These are phyloP conservation scores for Cochlearius cochlearius DNA, from an alignment of 2,113 vertebrate species.

Conservation along the genomic window DNA sequence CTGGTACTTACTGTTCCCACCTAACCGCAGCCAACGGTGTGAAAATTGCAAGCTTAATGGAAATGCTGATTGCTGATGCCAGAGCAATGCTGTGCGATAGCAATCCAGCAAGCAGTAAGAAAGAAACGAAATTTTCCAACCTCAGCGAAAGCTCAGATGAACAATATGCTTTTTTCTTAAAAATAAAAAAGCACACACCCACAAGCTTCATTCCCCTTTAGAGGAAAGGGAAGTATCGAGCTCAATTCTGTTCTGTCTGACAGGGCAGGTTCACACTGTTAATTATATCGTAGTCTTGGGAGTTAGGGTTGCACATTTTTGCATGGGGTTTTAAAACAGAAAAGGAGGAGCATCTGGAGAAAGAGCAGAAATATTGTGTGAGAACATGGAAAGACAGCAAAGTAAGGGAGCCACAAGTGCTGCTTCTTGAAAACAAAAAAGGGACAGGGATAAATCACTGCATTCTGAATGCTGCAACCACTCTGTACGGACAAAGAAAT, in stretches of 20 bases:
- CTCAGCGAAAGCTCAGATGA: background rate
- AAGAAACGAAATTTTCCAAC: background rate
- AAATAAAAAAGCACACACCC: background rate
- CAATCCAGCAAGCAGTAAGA: background rate
- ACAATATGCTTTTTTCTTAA: background rate
- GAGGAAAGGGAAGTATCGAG: background rate
- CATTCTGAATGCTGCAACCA: background rate
- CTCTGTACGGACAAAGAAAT: background rate
- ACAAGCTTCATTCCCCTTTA: background rate
- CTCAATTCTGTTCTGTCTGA: background rate
- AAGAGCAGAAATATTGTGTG: background rate
- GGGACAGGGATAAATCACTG: background rate
- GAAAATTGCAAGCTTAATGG: slow-evolving; percentile 40
- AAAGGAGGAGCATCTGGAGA: background rate
- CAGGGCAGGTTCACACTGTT: background rate
- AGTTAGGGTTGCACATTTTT: background rate
- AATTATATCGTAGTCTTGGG: background rate
- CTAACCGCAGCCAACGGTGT: background rate
- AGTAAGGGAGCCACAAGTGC: background rate
- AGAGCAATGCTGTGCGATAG: background rate
- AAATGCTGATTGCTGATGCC: slow-evolving; percentile 12
- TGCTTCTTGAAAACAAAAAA: background rate
- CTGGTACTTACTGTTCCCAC: background rate
- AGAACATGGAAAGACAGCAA: background rate
- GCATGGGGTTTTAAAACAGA: background rate